Base-by-base conservation (phyloP, 2,113 vertebrate species). In the Thryonomys swinderianus region DNA sequence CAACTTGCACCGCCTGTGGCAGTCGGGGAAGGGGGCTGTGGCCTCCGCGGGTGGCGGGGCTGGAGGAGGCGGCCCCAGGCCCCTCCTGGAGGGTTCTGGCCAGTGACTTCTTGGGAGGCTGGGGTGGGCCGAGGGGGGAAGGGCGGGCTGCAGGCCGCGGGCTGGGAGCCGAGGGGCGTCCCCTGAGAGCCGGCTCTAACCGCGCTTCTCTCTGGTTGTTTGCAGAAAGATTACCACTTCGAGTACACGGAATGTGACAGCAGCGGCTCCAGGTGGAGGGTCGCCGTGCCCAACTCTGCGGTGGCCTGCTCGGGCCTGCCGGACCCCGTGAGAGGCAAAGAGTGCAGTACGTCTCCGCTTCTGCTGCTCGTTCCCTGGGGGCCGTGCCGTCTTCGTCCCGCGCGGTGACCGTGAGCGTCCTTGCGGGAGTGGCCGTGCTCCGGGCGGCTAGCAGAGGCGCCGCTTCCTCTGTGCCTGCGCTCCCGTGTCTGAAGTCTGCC, bases 231-330 rank as follows among this genome's bases (percentile, higher is more conserved):
- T 98, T 99, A 99, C 98, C 99, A 99, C 98, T 99, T 99, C 95
- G 99, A 99, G 98, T 99, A 99, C 98, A 99, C 99, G 0, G 99
- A 99, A 93, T 99, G 99, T 79, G 99, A 99, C 97, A 99, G 99
- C 98, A 99, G 98, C 21, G 99, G 99, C 91, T 99, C 99, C 86
- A 99, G 99, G 92, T 99, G 99, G 99, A 98, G 99, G 94, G 99
- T 99, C 81, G 99, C 99, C 96, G 99, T 99, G 96, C 99, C 99
- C 0, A 99, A 99, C 42, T 98, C 93, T 0, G 98, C 98, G 0
- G 98, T 98, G 94, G 96, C 98, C 83, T 99, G 99, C 97, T 97
- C 98, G 25, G 99, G 99, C 97, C 98, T 99, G 71, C 99, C 99
- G 0, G 99, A 99, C 85, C 99, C 99, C 1, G 99, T 99, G 81